Evolutionary conservation across 2,888 invertebrate species (phyloP).

Genomic region (Temnothorax unifasciatus): DNA sequence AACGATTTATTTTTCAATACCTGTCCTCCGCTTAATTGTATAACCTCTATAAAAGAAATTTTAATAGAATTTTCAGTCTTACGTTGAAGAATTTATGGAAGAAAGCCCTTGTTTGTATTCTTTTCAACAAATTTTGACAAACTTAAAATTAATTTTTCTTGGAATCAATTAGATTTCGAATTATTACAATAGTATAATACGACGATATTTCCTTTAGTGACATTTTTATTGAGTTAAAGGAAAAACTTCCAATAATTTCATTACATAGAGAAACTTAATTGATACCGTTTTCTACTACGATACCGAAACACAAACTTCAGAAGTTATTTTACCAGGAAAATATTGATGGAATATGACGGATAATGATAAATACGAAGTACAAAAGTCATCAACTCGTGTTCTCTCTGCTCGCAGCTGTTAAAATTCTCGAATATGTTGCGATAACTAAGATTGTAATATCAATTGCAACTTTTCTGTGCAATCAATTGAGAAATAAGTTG

Average conservation of each 20-base stretch:
- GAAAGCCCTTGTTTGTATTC: neutral
- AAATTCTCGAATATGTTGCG: conserved; percentile 15
- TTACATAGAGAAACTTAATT: conserved; percentile 6
- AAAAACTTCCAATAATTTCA: neutral
- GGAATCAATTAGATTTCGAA: neutral
- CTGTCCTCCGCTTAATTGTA: neutral
- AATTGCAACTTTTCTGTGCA: conserved; percentile 11
- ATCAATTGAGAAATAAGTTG: conserved; percentile 46
- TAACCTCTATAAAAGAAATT: neutral
- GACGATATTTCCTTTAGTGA: neutral
- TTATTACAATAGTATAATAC: neutral
- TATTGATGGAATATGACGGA: conserved; percentile 46
- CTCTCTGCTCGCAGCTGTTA: neutral
- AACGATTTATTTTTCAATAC: conserved; percentile 13
- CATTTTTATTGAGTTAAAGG: neutral
- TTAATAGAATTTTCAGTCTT: neutral
- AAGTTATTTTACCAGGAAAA: conserved; percentile 16
- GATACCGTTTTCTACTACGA: neutral
- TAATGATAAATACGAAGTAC: conserved; percentile 39
- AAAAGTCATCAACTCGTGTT: conserved; percentile 24
- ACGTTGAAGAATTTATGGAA: neutral
- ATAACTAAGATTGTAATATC: conserved; percentile 24
- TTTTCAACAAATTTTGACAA: neutral
- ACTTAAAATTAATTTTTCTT: neutral
- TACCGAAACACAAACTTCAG: neutral